phyloP scores from a whole-genome alignment of 2,797 vertebrate species.

The Scomberomorus guttatus region DNA sequence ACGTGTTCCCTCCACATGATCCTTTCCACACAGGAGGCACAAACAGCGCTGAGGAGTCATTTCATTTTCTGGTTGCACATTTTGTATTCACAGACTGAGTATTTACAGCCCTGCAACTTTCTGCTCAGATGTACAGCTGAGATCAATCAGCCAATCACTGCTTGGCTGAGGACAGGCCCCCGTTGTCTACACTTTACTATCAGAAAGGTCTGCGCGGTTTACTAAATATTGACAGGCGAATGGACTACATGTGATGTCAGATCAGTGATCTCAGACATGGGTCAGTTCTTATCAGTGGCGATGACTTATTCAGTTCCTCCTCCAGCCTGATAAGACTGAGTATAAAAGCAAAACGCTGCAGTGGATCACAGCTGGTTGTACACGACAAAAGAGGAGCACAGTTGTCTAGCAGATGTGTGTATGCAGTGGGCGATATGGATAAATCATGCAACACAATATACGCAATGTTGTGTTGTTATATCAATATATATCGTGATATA shows the following conservation, averaged over 20 bases:
- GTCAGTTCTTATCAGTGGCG: constrained; percentile 27
- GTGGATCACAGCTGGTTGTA: constrained; percentile 19
- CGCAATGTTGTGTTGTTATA: too few species aligned
- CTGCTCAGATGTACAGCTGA: not conserved
- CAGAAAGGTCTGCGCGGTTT: constrained; percentile 21
- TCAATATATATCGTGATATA: too few species aligned
- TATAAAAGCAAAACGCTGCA: constrained; percentile 30
- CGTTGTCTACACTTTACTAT: constrained; percentile 5
- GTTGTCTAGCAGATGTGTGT: not conserved
- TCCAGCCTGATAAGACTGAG: constrained; percentile 16
- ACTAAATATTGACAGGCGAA: constrained; percentile 37
- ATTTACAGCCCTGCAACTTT: not conserved
- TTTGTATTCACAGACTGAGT: constrained; percentile 1
- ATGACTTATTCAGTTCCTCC: constrained; percentile 57
- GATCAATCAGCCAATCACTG: constrained; percentile 12
- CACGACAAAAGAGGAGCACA: not conserved
- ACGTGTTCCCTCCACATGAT: constrained; percentile 62
- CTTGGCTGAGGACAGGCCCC: constrained; percentile 1
- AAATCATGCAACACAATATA: too few species aligned
- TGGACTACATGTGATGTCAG: constrained; percentile 21
- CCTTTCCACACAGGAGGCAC: constrained; percentile 50
- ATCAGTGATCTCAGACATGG: constrained; percentile 26
- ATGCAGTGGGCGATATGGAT: too few species aligned
- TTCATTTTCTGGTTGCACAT: not conserved
- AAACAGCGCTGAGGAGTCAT: not conserved